Base-by-base conservation (phyloP, 1,140 invertebrate species). In the Brachionus koreanus region DNA sequence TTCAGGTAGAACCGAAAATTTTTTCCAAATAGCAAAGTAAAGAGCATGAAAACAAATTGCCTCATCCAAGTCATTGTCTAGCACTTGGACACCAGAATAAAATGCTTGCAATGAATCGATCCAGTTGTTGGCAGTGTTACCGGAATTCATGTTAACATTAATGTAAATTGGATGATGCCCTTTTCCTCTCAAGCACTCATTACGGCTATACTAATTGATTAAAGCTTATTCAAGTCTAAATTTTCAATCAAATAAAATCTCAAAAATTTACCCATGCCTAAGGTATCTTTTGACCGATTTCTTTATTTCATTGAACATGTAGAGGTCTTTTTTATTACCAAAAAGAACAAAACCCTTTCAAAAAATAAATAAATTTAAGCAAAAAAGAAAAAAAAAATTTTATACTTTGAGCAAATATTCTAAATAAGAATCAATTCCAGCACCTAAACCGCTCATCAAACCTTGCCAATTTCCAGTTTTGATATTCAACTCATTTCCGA, bases 121-220 rank as follows among this genome's bases (percentile, higher is more conserved):
- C 92, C 92, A 93, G 29, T 91, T 90, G 61, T 91, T 92, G 12
- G 89, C 85, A 9, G 90, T 90, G 33, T 89, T 89, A 12, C 92
- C 92, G 85, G 90, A 91, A 52, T 89, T 88, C 91, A 93, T 92
- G 85, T 93, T 90, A 2, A 92, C 92, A 89, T 93, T 93, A 0
- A 92, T 91, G 88, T 92, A 93, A 5, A 93, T 86, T 16, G 92
- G 92, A 85, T 91, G 91, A 84, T 90, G 89, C 5, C 92, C 92
- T 82, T 86, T 85, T 2, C 91, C 91, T 74, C 88, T 85, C 84
- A 92, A 92, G 85, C 92, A 92, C 69, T 91, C 86, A 52, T 86
- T 83, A 57, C 92, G 85, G 46, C 91, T 89, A 67, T n/a, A 82
- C 63, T 69, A 79, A 25, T 46, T 83, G n/a, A 19, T 46, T 61